Conservation (phyloP, 2,888 invertebrate species). For the Cheilosia vulpina region DNA sequence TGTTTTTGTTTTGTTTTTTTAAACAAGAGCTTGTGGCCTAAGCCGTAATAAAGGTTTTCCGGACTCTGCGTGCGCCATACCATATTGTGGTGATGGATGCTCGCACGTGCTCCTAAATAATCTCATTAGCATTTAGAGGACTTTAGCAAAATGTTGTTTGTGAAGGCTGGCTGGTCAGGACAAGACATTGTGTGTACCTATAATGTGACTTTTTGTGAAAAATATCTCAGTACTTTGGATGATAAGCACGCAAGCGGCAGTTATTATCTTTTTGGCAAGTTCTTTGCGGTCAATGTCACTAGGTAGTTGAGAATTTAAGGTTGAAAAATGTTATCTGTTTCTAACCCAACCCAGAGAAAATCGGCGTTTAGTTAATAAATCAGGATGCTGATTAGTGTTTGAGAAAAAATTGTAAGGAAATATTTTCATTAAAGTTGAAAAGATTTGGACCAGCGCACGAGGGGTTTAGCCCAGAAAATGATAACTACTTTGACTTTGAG, state of each 20-base stretch:
- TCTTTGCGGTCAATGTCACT: not conserved
- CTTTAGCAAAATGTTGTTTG: slow-evolving; percentile 14
- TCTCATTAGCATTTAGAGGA: slow-evolving; percentile 36
- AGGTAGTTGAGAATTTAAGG: not conserved
- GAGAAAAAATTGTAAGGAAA: no score
- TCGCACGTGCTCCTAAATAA: slow-evolving; percentile 31
- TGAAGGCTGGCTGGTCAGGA: not conserved
- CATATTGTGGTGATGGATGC: slow-evolving; percentile 35
- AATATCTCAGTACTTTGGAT: not conserved
- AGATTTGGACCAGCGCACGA: no score
- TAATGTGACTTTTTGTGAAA: not conserved
- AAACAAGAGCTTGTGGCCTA: not conserved
- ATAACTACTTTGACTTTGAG: no score
- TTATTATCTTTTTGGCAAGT: slow-evolving; percentile 27
- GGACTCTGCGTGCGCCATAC: not conserved
- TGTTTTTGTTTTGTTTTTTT: no score
- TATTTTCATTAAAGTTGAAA: no score
- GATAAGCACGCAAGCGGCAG: slow-evolving; percentile 22
- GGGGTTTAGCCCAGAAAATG: no score
- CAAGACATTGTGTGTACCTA: not conserved
- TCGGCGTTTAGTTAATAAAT: no score
- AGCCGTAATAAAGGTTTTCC: not conserved
- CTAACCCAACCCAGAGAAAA: no score
- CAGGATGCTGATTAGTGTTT: no score
- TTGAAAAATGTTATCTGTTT: not conserved